Conservation (phyloP, 2,113 vertebrate genomes). For the Neomonachus schauinslandi region DNA sequence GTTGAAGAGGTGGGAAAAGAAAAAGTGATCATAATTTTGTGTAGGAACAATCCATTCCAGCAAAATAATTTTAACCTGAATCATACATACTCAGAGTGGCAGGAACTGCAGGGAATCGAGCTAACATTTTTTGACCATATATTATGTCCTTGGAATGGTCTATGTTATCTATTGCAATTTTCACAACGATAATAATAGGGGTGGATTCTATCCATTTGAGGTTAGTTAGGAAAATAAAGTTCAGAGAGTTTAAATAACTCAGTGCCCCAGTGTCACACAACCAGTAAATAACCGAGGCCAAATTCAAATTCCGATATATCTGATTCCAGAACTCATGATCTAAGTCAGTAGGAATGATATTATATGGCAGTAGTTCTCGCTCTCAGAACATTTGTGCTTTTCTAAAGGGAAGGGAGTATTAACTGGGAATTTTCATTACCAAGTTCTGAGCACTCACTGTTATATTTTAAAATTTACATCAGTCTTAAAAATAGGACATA, state of each 20-base stretch:
- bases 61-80: neutral
- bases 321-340: neutral
- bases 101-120: neutral
- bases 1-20: neutral
- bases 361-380: neutral
- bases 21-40: neutral
- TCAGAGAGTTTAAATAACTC: neutral
- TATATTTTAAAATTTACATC: neutral
- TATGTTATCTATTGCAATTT: neutral
- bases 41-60: neutral
- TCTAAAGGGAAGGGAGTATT: neutral
- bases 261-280: neutral
- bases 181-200: neutral
- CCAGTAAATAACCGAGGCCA: neutral
- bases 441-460: neutral
- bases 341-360: neutral
- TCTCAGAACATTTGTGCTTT: neutral
- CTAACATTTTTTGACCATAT: neutral
- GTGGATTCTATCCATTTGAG: neutral
- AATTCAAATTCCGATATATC: neutral
- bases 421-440: neutral
- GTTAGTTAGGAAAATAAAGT: neutral
- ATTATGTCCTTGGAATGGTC: neutral
- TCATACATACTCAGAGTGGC: neutral
- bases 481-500: neutral